Evolutionary conservation across 2,797 vertebrate genomes (phyloP), one percentile per base, ranked within the genome.

Genomic region (Platyrinchus mystaceus): DNA sequence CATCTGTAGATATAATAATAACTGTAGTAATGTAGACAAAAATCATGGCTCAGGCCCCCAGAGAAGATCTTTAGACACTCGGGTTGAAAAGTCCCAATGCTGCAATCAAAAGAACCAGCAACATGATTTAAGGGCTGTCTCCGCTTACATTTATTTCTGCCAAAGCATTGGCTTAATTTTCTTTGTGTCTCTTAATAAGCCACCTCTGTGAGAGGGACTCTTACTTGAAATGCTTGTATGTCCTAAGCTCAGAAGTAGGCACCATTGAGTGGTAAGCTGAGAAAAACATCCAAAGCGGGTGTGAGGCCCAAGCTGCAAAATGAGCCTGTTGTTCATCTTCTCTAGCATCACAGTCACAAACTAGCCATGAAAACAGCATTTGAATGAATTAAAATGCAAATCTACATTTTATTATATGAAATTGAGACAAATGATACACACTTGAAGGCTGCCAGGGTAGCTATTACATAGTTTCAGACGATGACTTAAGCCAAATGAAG

Each of bases 381-480:
- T 64, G 60, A 93, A 86, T 9, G 12, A 91, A 91, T 94, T 96
- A 91, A 91, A 96, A 95, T 79, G 91, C 83, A 96, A 95, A 94
- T 93, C 67, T 84, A 75, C 21, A 64, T 91, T 96, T 93, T 93
- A 92, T 94, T 94, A 83, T 63, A 77, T 67, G 59, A 91, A 93
- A 93, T 82, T 64, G 60, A 96, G 89, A 96, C 63, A 94, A 94
- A 94, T 43, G 19, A 86, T 78, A 88, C 43, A 81, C 36, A 58
- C 47, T 82, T 88, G 76, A 92, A 93, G 86, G 59, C 77, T 93
- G 85, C 67, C 79, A 95, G 76, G 81, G 70, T 36, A 93, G 66
- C 60, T 89, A 91, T 92, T 91, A 90, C 82, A 88, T 13, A 86
- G 84, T 41, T 94, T 69, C 39, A 93, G 66, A 88, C 67, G 37